A percentile compares a stretch with the other conserved stretches of the same genome.
Conservation (phyloP, 2,888 invertebrate genomes). For the Eulithis testata region DNA sequence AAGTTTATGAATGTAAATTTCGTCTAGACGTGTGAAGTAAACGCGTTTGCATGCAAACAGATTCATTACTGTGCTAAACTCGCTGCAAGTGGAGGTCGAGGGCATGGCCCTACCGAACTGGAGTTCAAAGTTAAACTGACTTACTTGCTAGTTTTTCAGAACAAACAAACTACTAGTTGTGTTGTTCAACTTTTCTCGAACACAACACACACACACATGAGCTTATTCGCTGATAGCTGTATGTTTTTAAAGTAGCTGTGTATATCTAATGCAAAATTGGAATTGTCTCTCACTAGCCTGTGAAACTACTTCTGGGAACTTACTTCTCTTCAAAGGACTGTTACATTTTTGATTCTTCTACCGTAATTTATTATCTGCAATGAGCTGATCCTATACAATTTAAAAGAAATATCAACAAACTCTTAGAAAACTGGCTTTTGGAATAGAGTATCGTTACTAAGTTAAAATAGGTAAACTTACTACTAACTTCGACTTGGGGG, state of each 20-base stretch:
- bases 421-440: background rate
- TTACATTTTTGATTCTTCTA: too few species aligned
- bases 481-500: background rate
- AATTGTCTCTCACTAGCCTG: too few species aligned
- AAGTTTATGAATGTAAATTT: slow-evolving; percentile 68
- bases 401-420: background rate
- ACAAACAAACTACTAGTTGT: slow-evolving; percentile 7
- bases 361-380: background rate
- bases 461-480: background rate
- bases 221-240: too few species aligned
- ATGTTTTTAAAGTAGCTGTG: too few species aligned
- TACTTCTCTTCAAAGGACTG: too few species aligned
- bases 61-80: slow-evolving; percentile 59
- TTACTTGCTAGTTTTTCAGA: slow-evolving; percentile 30
- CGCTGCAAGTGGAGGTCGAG: slow-evolving; percentile 25
- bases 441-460: background rate
- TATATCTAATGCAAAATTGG: too few species aligned
- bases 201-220: background rate
- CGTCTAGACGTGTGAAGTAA: slow-evolving; percentile 71
- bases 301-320: too few species aligned
- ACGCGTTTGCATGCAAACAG: slow-evolving; percentile 71
- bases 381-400: too few species aligned
- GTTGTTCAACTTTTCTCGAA: slow-evolving; percentile 13
- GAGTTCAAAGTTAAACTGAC: slow-evolving; percentile 30
- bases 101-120: slow-evolving; percentile 25